Conservation (phyloP, 2,888 invertebrate species). For the Nebria salina region DNA sequence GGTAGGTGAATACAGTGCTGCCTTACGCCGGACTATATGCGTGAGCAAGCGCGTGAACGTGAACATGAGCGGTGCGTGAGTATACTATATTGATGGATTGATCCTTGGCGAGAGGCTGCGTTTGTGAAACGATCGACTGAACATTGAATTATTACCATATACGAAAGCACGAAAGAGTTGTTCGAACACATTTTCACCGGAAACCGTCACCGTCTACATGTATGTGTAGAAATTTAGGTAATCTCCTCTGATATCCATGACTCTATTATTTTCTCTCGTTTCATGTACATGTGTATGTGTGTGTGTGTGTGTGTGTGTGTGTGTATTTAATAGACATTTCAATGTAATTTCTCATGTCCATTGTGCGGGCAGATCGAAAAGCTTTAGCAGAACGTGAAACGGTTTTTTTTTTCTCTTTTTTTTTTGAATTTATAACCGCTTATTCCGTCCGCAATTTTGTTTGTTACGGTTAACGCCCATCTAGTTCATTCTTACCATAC, state of each 20-base stretch:
- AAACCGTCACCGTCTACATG: too few relatives aligned
- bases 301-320: background rate
- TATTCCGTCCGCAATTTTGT: conserved; percentile 6
- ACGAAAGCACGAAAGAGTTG: conserved; percentile 33
- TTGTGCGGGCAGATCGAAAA: background rate
- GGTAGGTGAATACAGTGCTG: background rate
- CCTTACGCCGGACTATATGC: background rate
- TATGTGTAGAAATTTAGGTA: too few relatives aligned
- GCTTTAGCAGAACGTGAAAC: conserved; percentile 8
- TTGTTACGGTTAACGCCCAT: background rate
- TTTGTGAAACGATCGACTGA: conserved; percentile 14
- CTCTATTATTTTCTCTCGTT: background rate
- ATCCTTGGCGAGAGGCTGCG: conserved; percentile 24
- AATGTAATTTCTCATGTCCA: background rate
- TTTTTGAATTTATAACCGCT: background rate
- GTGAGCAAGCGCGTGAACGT: background rate
- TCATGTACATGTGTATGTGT: too few relatives aligned
- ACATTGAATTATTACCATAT: conserved; percentile 35
- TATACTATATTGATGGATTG: conserved; percentile 36
- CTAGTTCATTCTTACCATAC: background rate
- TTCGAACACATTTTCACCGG: conserved; percentile 32
- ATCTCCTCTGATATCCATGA: background rate
- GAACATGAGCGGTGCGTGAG: background rate
- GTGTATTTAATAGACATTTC: background rate
- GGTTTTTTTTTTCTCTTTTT: background rate